A percentile compares a stretch with the other conserved stretches of the same genome.
phyloP scores from a whole-genome alignment of 2,888 invertebrate species.

The Girardia tigrina region DNA sequence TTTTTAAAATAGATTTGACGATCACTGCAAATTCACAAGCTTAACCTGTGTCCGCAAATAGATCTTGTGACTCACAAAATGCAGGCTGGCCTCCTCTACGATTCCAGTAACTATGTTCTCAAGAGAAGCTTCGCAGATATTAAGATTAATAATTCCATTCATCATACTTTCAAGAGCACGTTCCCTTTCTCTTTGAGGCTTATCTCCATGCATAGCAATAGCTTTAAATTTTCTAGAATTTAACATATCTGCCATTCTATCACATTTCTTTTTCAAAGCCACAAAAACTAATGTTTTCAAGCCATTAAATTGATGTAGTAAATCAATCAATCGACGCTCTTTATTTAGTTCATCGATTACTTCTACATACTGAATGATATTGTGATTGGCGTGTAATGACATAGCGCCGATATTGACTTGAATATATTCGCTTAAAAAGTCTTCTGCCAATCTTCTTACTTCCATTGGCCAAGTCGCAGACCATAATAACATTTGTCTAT shows the following conservation, averaged over 20 bases:
- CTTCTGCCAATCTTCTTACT: constrained; percentile 79
- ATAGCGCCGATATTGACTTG: constrained; percentile 93
- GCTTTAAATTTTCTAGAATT: constrained; percentile 65
- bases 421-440: constrained; percentile 81
- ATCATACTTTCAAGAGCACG: constrained; percentile 59
- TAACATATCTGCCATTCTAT: constrained; percentile 68
- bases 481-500: constrained; percentile 93
- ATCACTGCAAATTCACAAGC: constrained; percentile 9
- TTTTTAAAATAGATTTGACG: not conserved
- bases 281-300: constrained; percentile 91
- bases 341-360: constrained; percentile 51
- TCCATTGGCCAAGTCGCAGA: constrained; percentile 99
- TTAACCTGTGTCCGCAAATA: constrained; percentile 23
- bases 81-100: not conserved
- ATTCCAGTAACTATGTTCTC: constrained; percentile 7
- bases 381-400: constrained; percentile 81
- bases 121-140: constrained; percentile 20
- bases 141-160: not conserved
- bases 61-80: constrained; percentile 8
- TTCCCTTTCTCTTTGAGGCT: constrained; percentile 82
- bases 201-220: constrained; percentile 75
- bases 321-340: constrained; percentile 27
- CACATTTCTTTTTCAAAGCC: constrained; percentile 92
- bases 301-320: constrained; percentile 59
- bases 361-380: constrained; percentile 86